Base-by-base conservation (phyloP, 2,113 vertebrate genomes). In the Felis catus region DNA sequence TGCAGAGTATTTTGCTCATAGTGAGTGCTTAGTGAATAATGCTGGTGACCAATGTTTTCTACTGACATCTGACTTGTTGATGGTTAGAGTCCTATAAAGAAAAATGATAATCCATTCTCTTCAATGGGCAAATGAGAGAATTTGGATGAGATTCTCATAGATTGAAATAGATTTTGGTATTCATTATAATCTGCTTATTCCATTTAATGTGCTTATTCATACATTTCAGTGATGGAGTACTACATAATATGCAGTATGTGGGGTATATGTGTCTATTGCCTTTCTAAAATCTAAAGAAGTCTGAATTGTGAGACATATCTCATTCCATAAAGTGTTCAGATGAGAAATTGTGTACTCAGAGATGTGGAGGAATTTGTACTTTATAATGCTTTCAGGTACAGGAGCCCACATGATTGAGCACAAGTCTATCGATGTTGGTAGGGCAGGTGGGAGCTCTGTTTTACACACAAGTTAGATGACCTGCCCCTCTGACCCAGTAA, bases 271-370 rank as follows among this genome's bases (percentile, higher is more conserved):
- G 5, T 16, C 10, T 33, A 4, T 76, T 27, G 18, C 6, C 33
- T 82, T 93, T 53, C 80, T 95, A 63, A 94, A 65, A 65, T 41
- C 27, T n/a, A 70, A 86, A 89, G 70, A 79, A 81, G 70, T 70
- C 41, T 87, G 51, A 83, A 74, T 81, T 88, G 29, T 94, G 71
- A 94, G 76, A 33, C 23, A 10, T 36, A 41, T 23, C 66, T 74
- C 71, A 31, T 27, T n/a, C 25, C 45, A 84, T 63, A 74, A 36
- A 76, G 25, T 36, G 19, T 70, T 15, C 5, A 33, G 55, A 1
- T 23, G 31, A 92, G 51, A 51, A 19, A 41, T 3, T 51, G 11
- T 82, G 71, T 18, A 36, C 45, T 80, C n/a, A 73, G 65, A 70
- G 36, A 83, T 48, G 21, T 27, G 11, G 48, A 73, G 79, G 55